Evolutionary conservation across 2,797 vertebrate species (phyloP), one percentile per base, ranked within the genome.

Genomic region (Halcyon leucocephala): DNA sequence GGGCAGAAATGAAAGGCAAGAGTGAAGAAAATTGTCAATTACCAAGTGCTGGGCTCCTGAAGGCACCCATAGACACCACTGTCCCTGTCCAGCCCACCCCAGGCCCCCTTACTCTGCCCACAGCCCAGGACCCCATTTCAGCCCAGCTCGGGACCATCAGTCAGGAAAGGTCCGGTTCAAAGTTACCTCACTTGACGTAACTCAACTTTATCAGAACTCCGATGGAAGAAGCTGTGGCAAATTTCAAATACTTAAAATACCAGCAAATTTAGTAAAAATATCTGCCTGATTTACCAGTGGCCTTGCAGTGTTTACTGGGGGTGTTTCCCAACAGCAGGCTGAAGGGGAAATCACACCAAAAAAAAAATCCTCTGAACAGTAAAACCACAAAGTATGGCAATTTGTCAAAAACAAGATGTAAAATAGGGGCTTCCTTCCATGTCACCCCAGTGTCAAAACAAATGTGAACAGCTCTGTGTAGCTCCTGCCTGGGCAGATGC

Each of bases 361-460:
- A 70, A 81, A 86, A 86, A 86, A 74, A 65, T 65, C 54, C 41
- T 41, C 54, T 8, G 0, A 79, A 35, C 18, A 62, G 74, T 76
- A 69, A 86, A 94, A 70, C 78, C 86, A 95, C 73, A 66, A 61
- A 72, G 17, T 25, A 51, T 51, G 29, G 58, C 74, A 39, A 76
- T 64, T 70, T 80, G 71, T 89, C 79, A 80, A 82, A 93, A 93
- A 87, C 71, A 77, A 95, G 35, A 87, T 57, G 60, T 41, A 77
- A 87, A 95, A 48, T 3, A 87, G 74, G 42, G 39, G 14, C 66
- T 92, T 82, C 54, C 71, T 82, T 92, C 71, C 39, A 82, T 73
- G 89, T 89, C 89, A 70, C 25, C n/a, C 37, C 31, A 57, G 13
- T 31, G 66, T 11, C 48, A 57, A 92, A 91, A 33, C 52, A 82